phyloP scores from a whole-genome alignment of 2,113 vertebrate species.

The Rhinogobius similis region DNA sequence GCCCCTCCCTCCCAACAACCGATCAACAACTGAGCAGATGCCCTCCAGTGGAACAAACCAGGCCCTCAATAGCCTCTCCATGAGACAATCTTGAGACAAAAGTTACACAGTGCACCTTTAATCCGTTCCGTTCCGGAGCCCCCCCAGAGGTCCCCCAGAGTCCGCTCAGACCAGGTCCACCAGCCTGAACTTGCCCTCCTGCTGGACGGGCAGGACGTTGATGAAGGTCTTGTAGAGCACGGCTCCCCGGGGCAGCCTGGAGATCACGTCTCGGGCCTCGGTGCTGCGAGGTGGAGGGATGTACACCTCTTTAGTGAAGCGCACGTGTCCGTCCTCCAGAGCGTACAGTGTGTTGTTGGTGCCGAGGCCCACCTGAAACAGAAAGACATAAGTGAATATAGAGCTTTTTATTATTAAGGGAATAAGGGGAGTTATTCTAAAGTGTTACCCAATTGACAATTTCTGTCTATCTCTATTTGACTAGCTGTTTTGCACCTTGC shows the following conservation, averaged over 20 bases:
- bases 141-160: neutral
- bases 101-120: too few species aligned
- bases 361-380: conserved; percentile 88
- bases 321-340: conserved; percentile 88
- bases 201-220: conserved; percentile 82
- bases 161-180: conserved; percentile 81
- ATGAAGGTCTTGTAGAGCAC: conserved; percentile 96
- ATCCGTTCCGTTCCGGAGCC: neutral
- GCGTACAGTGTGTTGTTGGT: conserved; percentile 88
- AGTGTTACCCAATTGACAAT: too few species aligned
- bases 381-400: too few species aligned
- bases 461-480: too few species aligned
- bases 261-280: conserved; percentile 77
- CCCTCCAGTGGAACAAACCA: too few species aligned
- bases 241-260: conserved; percentile 83
- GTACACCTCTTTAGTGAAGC: conserved; percentile 92
- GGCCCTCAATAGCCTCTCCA: too few species aligned
- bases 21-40: too few species aligned
- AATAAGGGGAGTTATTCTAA: too few species aligned
- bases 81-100: too few species aligned
- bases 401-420: too few species aligned
- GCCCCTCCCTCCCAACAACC: too few species aligned
- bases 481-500: too few species aligned
- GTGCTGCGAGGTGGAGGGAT: conserved; percentile 80
- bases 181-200: conserved; percentile 87